Base-by-base conservation (phyloP, 2,113 vertebrate species). In the Globicephala melas region DNA sequence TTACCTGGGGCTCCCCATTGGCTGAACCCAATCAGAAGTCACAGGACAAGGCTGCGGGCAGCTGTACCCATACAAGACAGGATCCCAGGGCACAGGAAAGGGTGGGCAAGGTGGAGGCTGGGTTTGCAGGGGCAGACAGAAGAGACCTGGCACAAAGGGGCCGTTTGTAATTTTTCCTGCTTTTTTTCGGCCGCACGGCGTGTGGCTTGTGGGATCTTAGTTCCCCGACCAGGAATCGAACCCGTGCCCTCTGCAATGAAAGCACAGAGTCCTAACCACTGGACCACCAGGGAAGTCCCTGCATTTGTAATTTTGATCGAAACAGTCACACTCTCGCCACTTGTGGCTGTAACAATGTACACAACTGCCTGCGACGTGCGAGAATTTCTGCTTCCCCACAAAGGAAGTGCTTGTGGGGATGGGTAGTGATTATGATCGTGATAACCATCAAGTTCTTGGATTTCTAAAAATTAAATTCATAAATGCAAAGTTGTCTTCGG, bases 291-390 rank as follows among this genome's bases (percentile, higher is more conserved):
- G 47, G 17, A 77, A 31, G 18, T 77, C 33, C 5, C 8, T 8
- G 6, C 31, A 31, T 55, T 50, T 58, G 85, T 36, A 8, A 60
- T 50, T 83, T 47, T 8, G 14, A 82, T 1, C 58, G 63, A 77
- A 79, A 36, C 0, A 8, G 73, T 23, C 68, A 63, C 5, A 1
- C 25, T 5, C 60, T 33, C 3, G 1, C 18, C 33, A 5, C 23
- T 21, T 1, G 4, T 0, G 77, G 44, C 44, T 41, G 2, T 10
- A 58, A 36, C 11, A 20, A 17, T 17, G 28, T 28, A 63, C 15
- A 65, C 15, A 70, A 2, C 8, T 5, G 10, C 15, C 47, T 26
- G 13, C 4, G 26, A 14, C 6, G 15, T 2, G 3, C 4, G 13
- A 36, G 18, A 3, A 2, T 8, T 33, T 50, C 14, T 38, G 23